Base-by-base conservation (phyloP, 1,140 invertebrate genomes). In the Sycophaga agraensis region DNA sequence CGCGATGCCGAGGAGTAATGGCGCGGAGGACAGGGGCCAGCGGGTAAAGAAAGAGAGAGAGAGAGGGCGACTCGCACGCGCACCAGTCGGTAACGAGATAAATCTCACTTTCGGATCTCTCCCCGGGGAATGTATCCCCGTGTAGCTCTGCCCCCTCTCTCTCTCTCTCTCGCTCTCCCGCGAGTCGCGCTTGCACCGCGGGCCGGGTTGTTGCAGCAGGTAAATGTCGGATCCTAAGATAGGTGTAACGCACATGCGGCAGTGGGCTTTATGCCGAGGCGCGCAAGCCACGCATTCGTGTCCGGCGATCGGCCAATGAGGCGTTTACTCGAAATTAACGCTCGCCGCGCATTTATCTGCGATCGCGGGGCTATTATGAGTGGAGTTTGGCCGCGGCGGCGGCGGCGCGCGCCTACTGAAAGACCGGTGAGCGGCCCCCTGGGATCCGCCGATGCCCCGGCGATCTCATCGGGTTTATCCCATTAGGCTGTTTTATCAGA, bases 91-190 rank as follows among this genome's bases (percentile, higher is more conserved):
- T 67, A 69, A 71, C 68, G 62, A 70, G 68, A 69, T 69, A 70
- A 70, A 73, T 71, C 68, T 70, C 69, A 68, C 65, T 73, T 73
- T 70, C 55, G 66, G 63, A 68, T 73, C 66, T 69, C 63, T 65
- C 60, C 64, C 53, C 54, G 43, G 55, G 67, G 63, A 67, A 70
- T 59, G 63, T 62, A 67, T 59, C 46, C 60, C 64, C 57, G 53
- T 48, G 61, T 37, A 49, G 21, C 5, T 19, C 17, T 43, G 12
- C 40, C 26, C 48, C 26, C 26, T 49, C 21, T 22, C 34, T 22
- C 34, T 26, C 22, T 26, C 22, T 26, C 22, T 14, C 21, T 24
- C 45, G 19, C 7, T 28, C 45, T 26, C 16, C 46, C 21, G 26
- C 46, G 14, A 17, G 5, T 17, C n/a, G 51, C 24, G 31, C 14